Percentiles rank a stretch among this genome's conserved stretches.
Conservation (phyloP, 2,113 vertebrate genomes). For the Ivindomyrus marchei region DNA sequence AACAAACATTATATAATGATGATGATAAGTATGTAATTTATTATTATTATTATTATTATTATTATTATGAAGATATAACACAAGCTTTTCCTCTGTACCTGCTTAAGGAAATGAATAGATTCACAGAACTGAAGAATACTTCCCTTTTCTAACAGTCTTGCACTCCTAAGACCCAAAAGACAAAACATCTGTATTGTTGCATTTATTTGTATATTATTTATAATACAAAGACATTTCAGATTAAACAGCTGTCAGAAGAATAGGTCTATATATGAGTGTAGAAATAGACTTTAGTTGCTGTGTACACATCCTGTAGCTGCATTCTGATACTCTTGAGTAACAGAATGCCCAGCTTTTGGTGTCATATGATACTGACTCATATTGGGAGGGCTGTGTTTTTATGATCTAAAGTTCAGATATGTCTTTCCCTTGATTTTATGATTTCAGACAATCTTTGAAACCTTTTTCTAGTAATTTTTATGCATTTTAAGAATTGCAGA, state of each 20-base stretch:
- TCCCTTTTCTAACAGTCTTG: background rate
- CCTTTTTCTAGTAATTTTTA: background rate
- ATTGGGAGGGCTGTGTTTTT: background rate
- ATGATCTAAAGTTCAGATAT: background rate
- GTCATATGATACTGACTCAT: constrained; percentile 1
- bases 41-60: background rate
- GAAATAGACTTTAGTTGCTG: background rate
- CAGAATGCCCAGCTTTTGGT: background rate
- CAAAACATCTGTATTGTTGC: background rate
- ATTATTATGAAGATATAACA: background rate
- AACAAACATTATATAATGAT: background rate
- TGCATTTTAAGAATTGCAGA: background rate
- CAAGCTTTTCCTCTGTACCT: background rate
- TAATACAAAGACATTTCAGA: background rate
- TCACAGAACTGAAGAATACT: background rate
- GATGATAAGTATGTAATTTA: background rate
- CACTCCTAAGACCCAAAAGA: background rate
- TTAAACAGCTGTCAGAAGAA: background rate
- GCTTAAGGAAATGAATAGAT: background rate
- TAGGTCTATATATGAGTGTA: background rate
- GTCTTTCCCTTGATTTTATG: background rate
- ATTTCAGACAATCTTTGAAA: background rate
- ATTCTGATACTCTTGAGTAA: background rate
- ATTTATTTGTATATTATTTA: background rate
- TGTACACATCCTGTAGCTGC: background rate